A percentile compares a stretch with the other conserved stretches of the same genome.
phyloP scores from a whole-genome alignment of 2,797 vertebrate species.

The Girardinus metallicus region DNA sequence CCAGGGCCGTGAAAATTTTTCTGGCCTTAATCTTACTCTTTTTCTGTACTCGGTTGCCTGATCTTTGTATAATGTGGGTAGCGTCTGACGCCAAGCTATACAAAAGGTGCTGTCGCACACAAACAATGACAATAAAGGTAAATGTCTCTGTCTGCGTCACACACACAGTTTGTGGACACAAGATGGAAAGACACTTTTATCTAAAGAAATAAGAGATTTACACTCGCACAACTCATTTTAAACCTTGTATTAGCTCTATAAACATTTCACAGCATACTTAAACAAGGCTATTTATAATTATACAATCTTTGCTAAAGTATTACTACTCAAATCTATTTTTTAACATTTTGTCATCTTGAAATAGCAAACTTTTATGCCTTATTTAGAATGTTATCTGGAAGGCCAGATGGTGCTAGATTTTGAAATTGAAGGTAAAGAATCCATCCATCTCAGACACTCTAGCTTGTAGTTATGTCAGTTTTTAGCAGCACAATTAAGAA shows the following conservation, averaged over 20 bases:
- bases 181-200: not conserved
- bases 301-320: not conserved
- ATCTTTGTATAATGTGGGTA: conserved; percentile 57
- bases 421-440: not conserved
- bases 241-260: not conserved
- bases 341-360: not conserved
- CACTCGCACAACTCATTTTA: not conserved
- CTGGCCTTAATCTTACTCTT: conserved; percentile 66
- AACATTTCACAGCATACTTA: not conserved
- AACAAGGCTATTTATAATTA: not conserved
- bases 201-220: not conserved
- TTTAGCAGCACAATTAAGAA: not conserved
- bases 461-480: not conserved
- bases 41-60: conserved; percentile 42
- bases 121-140: conserved; percentile 50
- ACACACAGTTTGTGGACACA: not conserved
- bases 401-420: not conserved
- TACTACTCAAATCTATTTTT: not conserved
- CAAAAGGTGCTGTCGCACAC: conserved; percentile 67
- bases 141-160: conserved; percentile 69
- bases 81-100: conserved; percentile 68
- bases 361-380: not conserved
- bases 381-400: not conserved
- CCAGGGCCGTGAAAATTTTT: conserved; percentile 63
- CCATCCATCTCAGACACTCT: not conserved